Conservation (phyloP, 2,113 vertebrate genomes). For the Barnardius zonarius region DNA sequence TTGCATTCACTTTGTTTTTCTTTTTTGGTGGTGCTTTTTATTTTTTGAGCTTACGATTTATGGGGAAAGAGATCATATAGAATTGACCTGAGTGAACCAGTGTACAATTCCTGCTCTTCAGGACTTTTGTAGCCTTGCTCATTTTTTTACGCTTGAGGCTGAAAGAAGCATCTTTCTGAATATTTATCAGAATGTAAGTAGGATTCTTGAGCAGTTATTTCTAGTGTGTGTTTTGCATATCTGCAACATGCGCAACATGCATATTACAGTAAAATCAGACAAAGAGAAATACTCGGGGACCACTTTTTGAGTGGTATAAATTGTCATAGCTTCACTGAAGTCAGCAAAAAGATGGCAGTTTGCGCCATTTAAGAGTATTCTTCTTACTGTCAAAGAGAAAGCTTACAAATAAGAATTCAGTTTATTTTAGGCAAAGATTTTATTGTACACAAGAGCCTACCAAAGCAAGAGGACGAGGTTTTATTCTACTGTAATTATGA, state of each 20-base stretch:
- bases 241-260: neutral
- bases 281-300: neutral
- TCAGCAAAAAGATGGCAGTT: neutral
- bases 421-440: constrained; percentile 40
- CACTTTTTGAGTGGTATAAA: neutral
- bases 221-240: neutral
- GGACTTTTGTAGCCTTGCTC: neutral
- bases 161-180: neutral
- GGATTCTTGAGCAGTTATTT: constrained; percentile 1
- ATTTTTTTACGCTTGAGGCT: neutral
- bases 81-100: constrained; percentile 10
- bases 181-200: constrained; percentile 18
- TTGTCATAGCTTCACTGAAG: neutral
- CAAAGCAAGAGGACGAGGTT: constrained; percentile 37
- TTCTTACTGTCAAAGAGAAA: neutral
- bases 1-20: neutral
- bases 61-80: neutral
- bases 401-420: constrained; percentile 38
- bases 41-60: neutral
- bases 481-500: constrained; percentile 55
- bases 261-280: neutral
- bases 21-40: neutral
- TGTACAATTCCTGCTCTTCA: neutral
- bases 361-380: neutral
- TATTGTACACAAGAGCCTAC: constrained; percentile 40